Evolutionary conservation across 1,140 invertebrate genomes (phyloP).

Genomic region (Drosophila lowei): DNA sequence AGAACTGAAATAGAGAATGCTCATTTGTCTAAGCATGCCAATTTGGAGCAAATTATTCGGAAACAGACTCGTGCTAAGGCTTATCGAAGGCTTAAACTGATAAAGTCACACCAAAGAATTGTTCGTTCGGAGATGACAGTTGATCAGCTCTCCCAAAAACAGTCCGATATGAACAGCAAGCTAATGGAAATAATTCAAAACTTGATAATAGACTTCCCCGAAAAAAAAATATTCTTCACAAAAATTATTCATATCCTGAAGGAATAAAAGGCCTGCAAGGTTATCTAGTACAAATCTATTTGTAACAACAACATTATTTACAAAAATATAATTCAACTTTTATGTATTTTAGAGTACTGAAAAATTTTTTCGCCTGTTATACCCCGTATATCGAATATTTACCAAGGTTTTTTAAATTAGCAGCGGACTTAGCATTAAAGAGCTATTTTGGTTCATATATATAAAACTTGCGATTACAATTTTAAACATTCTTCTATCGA

Average conservation of each 20-base stretch:
- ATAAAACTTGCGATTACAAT: too few relatives aligned
- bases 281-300: background rate
- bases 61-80: constrained; percentile 85
- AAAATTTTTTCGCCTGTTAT: too few relatives aligned
- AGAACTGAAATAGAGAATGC: constrained; percentile 77
- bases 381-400: too few relatives aligned
- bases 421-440: too few relatives aligned
- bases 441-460: too few relatives aligned
- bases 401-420: too few relatives aligned
- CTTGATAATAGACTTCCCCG: constrained; percentile 85
- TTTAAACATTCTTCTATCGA: too few relatives aligned
- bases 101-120: constrained; percentile 69
- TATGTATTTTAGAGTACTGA: too few relatives aligned
- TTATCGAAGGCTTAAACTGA: constrained; percentile 84
- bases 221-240: constrained; percentile 83
- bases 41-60: constrained; percentile 86
- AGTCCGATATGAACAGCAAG: constrained; percentile 84
- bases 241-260: constrained; percentile 85
- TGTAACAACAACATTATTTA: too few relatives aligned
- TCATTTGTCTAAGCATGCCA: constrained; percentile 83
- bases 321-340: too few relatives aligned
- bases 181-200: constrained; percentile 84
- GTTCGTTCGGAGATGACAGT: constrained; percentile 83
- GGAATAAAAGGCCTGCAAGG: constrained; percentile 28
- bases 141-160: constrained; percentile 83